Conservation (phyloP, 1,140 invertebrate species). For the Papilio aristodemus region DNA sequence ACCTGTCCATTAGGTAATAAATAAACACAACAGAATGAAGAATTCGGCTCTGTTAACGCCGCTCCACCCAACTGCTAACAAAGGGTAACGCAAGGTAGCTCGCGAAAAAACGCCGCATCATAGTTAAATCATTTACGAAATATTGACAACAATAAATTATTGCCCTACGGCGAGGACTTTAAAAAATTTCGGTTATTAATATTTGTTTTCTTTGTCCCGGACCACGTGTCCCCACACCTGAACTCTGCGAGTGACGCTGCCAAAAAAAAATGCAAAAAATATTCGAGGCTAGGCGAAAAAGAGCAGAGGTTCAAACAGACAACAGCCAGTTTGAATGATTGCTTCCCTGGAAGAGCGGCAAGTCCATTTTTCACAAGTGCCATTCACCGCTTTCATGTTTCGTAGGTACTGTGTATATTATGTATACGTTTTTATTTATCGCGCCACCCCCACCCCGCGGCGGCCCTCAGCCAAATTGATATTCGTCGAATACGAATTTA, state of each 20-base stretch:
- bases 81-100: slow-evolving; percentile 56
- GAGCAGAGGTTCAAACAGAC: slow-evolving; percentile 78
- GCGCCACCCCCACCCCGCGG: slow-evolving; percentile 52
- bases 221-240: slow-evolving; percentile 77
- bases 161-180: slow-evolving; percentile 66
- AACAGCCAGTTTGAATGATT: slow-evolving; percentile 79
- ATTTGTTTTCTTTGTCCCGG: slow-evolving; percentile 74
- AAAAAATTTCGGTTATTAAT: slow-evolving; percentile 80
- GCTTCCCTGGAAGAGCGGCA: slow-evolving; percentile 79
- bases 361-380: slow-evolving; percentile 81
- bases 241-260: slow-evolving; percentile 73
- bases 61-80: slow-evolving; percentile 62
- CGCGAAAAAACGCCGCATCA: slow-evolving; percentile 71
- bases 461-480: slow-evolving; percentile 72
- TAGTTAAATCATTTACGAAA: slow-evolving; percentile 78
- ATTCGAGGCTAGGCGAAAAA: slow-evolving; percentile 66
- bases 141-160: slow-evolving; percentile 78
- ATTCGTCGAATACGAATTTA: slow-evolving; percentile 76
- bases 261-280: slow-evolving; percentile 77
- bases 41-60: slow-evolving; percentile 61
- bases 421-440: slow-evolving; percentile 77
- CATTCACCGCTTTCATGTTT: slow-evolving; percentile 78
- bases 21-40: slow-evolving; percentile 72
- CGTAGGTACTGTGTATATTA: slow-evolving; percentile 72
- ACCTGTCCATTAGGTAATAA: slow-evolving; percentile 77